Conservation (phyloP, 2,888 invertebrate genomes). For the Hirtodrosophila alboralis region DNA sequence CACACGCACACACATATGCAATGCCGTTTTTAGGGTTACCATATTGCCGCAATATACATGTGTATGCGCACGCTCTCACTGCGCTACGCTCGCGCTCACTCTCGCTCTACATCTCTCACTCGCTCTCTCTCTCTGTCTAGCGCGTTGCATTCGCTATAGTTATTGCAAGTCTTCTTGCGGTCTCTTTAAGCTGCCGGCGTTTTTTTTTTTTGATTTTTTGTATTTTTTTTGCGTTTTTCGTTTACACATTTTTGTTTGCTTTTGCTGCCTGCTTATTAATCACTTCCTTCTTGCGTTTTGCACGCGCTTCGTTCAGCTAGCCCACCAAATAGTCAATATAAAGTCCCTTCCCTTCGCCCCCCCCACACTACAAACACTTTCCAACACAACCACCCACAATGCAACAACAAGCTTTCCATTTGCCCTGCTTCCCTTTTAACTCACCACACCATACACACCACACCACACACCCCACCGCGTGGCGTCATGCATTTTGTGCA, state of each 20-base stretch:
- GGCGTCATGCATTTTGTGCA: slow-evolving; percentile 59
- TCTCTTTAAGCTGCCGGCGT: slow-evolving; percentile 49
- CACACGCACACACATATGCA: slow-evolving; percentile 38
- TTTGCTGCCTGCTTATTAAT: slow-evolving; percentile 64
- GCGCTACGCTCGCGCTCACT: slow-evolving; percentile 28
- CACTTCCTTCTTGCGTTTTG: slow-evolving; percentile 65
- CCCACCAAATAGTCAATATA: too few relatives aligned
- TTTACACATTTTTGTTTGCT: slow-evolving; percentile 38
- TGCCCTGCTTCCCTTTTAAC: too few relatives aligned
- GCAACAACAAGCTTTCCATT: too few relatives aligned
- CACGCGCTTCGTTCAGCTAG: slow-evolving; percentile 39
- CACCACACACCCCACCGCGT: slow-evolving; percentile 3
- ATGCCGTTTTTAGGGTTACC: slow-evolving; percentile 60
- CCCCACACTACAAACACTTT: background rate
- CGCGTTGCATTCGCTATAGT: slow-evolving; percentile 18
- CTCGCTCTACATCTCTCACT: background rate
- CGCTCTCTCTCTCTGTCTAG: background rate
- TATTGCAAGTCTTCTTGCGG: slow-evolving; percentile 38
- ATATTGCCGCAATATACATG: slow-evolving; percentile 38
- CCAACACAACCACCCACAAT: slow-evolving; percentile 1
- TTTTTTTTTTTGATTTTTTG: too few relatives aligned
- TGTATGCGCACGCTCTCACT: slow-evolving; percentile 69
- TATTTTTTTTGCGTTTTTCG: slow-evolving; percentile 23
- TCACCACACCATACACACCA: too few relatives aligned
- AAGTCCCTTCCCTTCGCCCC: background rate